Percentiles rank a stretch among this genome's conserved stretches.
These are phyloP conservation scores for Periophthalmus magnuspinnatus DNA, from an alignment of 2,797 vertebrate genomes.

Conservation along the genomic window DNA sequence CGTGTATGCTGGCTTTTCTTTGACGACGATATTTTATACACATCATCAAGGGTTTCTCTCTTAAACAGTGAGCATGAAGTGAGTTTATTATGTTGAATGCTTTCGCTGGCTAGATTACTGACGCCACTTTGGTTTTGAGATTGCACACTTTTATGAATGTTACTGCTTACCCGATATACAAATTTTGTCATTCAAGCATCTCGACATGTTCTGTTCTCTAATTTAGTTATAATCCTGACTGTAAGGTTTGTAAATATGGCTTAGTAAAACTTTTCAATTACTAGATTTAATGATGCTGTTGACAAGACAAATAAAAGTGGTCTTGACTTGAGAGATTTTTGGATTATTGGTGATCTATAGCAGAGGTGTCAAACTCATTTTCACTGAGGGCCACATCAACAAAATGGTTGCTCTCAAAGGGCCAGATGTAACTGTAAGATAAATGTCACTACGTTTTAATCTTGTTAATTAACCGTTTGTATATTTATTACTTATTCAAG, in stretches of 20 bases:
- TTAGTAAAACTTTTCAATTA: constrained; percentile 83
- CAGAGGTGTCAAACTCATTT: too few species aligned
- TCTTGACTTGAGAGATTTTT: constrained; percentile 69
- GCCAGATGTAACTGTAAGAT: too few species aligned
- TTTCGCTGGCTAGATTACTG: constrained; percentile 57
- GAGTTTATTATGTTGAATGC: constrained; percentile 52
- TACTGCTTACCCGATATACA: constrained; percentile 54
- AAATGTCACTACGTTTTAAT: too few species aligned
- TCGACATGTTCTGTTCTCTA: constrained; percentile 52
- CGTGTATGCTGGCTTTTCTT: constrained; percentile 35
- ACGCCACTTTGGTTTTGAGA: constrained; percentile 27
- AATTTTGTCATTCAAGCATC: constrained; percentile 53
- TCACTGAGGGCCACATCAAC: too few species aligned
- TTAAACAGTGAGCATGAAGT: constrained; percentile 40
- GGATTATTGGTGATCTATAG: too few species aligned
- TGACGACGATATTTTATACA: constrained; percentile 39
- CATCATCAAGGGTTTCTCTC: constrained; percentile 18
- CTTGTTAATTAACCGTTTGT: too few species aligned
- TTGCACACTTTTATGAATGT: constrained; percentile 66
- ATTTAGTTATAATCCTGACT: constrained; percentile 55
- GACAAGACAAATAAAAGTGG: constrained; percentile 87
- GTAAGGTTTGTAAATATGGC: constrained; percentile 90
- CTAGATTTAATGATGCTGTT: constrained; percentile 84
- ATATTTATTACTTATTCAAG: too few species aligned
- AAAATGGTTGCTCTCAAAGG: too few species aligned